Evolutionary conservation across 2,797 vertebrate species (phyloP).

Genomic region (Brachyrhaphis roseni): DNA sequence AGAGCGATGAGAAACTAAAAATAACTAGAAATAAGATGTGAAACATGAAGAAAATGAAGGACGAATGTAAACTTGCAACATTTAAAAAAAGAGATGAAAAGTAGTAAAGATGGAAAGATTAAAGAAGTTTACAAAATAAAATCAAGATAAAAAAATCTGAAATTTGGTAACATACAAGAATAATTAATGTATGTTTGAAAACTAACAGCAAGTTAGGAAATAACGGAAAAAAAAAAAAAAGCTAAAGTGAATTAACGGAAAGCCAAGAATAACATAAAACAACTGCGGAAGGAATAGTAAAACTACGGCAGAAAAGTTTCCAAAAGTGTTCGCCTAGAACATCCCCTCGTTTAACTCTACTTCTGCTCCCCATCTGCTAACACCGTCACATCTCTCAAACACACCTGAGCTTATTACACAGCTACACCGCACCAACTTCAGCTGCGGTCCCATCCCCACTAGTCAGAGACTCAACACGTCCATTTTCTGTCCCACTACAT

Average conservation of each 20-base stretch:
- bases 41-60: background rate
- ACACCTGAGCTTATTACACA: conserved; percentile 3
- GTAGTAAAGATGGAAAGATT: background rate
- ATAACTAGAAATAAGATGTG: background rate
- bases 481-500: conserved; percentile 73
- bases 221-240: background rate
- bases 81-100: background rate
- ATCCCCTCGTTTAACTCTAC: conserved; percentile 12
- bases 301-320: background rate
- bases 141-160: background rate
- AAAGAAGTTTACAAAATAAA: background rate
- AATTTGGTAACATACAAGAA: background rate
- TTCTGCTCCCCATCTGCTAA: background rate
- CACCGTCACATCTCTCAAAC: conserved; percentile 13
- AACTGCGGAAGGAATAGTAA: background rate
- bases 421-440: conserved; percentile 7
- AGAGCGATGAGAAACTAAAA: background rate
- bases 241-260: background rate
- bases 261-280: background rate
- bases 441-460: conserved; percentile 21
- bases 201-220: background rate
- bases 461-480: conserved; percentile 68
- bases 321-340: conserved; percentile 5
- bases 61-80: background rate
- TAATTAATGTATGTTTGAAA: background rate